phyloP scores from a whole-genome alignment of 2,113 vertebrate genomes.

The Tamias sibiricus region DNA sequence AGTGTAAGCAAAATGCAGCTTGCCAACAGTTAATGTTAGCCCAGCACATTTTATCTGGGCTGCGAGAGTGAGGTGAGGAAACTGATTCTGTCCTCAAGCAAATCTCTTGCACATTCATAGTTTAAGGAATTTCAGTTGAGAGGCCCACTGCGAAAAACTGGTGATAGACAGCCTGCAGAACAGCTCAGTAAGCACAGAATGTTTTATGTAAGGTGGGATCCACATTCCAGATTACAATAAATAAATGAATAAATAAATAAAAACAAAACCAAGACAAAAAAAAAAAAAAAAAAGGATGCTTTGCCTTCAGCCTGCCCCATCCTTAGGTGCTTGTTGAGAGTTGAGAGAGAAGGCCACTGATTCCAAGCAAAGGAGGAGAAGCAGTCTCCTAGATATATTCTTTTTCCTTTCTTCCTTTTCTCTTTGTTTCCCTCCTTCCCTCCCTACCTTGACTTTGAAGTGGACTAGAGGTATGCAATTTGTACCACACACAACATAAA shows the following conservation, averaged over 20 bases:
- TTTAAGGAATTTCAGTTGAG: not conserved
- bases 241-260: too few relatives aligned
- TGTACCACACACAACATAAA: not conserved
- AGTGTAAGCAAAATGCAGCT: not conserved
- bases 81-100: not conserved
- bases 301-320: not conserved
- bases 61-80: not conserved
- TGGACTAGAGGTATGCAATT: not conserved
- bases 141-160: not conserved
- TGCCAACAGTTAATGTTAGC: not conserved
- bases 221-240: not conserved
- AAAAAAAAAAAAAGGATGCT: too few relatives aligned
- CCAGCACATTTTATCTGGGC: not conserved
- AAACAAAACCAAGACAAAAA: too few relatives aligned
- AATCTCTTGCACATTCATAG: not conserved
- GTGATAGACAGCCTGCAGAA: not conserved
- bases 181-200: not conserved
- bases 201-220: accelerated
- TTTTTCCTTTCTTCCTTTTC: not conserved
- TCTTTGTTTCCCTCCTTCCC: too few relatives aligned
- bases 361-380: not conserved
- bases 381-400: not conserved
- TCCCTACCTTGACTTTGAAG: not conserved
- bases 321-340: not conserved
- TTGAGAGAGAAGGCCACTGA: not conserved